Base-by-base conservation (phyloP, 2,888 invertebrate species). In the Serrognathus titanus region DNA sequence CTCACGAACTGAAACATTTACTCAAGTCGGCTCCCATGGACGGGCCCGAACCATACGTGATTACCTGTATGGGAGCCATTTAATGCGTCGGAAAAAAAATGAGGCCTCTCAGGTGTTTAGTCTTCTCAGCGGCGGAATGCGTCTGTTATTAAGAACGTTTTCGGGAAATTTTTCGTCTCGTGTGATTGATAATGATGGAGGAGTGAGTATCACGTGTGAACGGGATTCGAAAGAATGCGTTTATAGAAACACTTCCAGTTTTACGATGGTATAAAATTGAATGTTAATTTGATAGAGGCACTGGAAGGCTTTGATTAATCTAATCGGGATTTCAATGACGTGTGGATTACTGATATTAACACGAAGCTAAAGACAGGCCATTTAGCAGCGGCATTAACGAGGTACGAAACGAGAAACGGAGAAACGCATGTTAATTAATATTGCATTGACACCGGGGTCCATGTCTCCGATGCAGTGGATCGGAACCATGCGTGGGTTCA, bases 401-500 rank as follows among this genome's bases (percentile, higher is more conserved):
- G 38, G 48, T 37, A 36, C 2, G 31, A 36, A 48, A 31, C 13
- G 48, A 48, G 59, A 60, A 62, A 59, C 51, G 55, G 55, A 54
- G 60, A 57, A 60, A 60, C 58, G 53, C 51, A 52, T 53, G 39
- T 62, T 64, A 68, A 69, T 69, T 69, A 68, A 68, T 67, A 67
- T 67, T 64, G 59, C 66, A 68, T 68, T 67, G 69, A 66, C 69
- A 67, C 67, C 53, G 59, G 61, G 53, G 66, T 60, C 61, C 59
- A 58, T 62, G 63, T 66, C 62, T 63, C 55, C 49, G 41, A 59
- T 47, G 62, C 72, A 72, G 66, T 69, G 72, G 63, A 70, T 70
- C 72, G 72, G 71, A 72, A 74, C 73, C 68, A 63, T 71, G 74
- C 74, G 74, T 74, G 73, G 74, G 74, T 68, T 66, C 62, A 73